Base-by-base conservation (phyloP, 2,888 invertebrate species). In the Clostera curtula region DNA sequence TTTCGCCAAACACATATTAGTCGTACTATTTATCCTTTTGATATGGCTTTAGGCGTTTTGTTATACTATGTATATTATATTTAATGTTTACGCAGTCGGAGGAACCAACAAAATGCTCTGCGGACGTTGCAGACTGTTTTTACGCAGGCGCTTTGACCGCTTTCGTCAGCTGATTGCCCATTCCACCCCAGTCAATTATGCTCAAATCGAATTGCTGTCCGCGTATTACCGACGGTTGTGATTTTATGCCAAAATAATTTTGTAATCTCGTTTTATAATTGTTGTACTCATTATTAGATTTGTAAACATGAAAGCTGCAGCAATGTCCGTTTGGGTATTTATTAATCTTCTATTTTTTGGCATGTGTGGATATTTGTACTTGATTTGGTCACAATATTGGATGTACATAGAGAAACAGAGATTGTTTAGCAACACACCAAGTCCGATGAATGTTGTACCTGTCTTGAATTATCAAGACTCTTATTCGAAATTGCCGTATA, bases 321-420 rank as follows among this genome's bases (percentile, higher is more conserved):
- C 88, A 2, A 86, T 90, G 51, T 87, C 89, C 17, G 88, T 90
- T 49, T 90, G 90, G 89, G 85, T 90, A 46, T 90, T 91, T 57
- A 87, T 90, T 40, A 90, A 90, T 62, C 77, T 91, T 23, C 77
- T 90, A 12, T 87, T 90, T 50, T 87, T 90, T 49, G 90, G 90
- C 6, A 90, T 90, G 88, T 88, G 89, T 44, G 89, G 89, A 19
- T 91, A 91, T 54, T 85, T 90, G 43, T 90, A 90, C 59, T 67
- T 91, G 18, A 82, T 91, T 25, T 90, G 90, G 90, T 88, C 89
- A 0, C 89, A 90, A 50, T 90, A 90, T 55, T 90, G 90, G 90
- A 85, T 86, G 74, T 85, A 86, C 34, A 74, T 86, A 31, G 87
- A 87, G 46, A 82, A 85, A 39, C 86, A 88, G 50, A 77, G 77